Percentiles rank a stretch among this genome's conserved stretches.
Conservation (phyloP, 53 echinoderm and acorn worm species). For the Arbacia lixula region DNA sequence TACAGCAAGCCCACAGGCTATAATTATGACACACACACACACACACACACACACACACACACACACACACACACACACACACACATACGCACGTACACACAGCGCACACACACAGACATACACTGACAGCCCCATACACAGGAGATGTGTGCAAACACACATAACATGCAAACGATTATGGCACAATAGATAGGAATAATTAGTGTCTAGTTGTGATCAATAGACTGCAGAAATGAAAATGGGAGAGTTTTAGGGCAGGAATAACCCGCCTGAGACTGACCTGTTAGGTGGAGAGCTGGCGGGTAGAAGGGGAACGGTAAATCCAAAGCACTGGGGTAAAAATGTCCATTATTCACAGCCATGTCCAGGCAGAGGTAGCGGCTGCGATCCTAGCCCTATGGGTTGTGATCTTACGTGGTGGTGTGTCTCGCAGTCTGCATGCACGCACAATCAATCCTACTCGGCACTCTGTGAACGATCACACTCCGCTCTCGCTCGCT, state of each 20-base stretch:
- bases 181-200: slow-evolving; percentile 48
- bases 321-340: slow-evolving; percentile 88
- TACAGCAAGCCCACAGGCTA: slow-evolving; percentile 26
- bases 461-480: slow-evolving; percentile 42
- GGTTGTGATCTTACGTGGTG: slow-evolving; percentile 35
- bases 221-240: too few relatives aligned
- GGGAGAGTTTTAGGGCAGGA: slow-evolving; percentile 6
- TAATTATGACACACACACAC: slow-evolving; percentile 48
- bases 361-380: slow-evolving; percentile 63
- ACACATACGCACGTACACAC: slow-evolving; percentile 32
- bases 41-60: slow-evolving; percentile 11
- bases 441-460: slow-evolving; percentile 52
- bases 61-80: slow-evolving; percentile 48
- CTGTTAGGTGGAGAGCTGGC: slow-evolving; percentile 82
- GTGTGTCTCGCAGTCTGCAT: slow-evolving; percentile 24
- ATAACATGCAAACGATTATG: slow-evolving; percentile 35
- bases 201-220: slow-evolving; percentile 46
- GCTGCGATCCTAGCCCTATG: slow-evolving; percentile 42
- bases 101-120: slow-evolving; percentile 36
- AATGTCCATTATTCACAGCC: slow-evolving; percentile 96
- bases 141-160: neutral
- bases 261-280: slow-evolving; percentile 58
- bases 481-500: too few relatives aligned
- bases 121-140: slow-evolving; percentile 18
- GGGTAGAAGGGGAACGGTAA: slow-evolving; percentile 88